phyloP scores from a whole-genome alignment of 2,113 vertebrate species.

The Chunga burmeisteri region DNA sequence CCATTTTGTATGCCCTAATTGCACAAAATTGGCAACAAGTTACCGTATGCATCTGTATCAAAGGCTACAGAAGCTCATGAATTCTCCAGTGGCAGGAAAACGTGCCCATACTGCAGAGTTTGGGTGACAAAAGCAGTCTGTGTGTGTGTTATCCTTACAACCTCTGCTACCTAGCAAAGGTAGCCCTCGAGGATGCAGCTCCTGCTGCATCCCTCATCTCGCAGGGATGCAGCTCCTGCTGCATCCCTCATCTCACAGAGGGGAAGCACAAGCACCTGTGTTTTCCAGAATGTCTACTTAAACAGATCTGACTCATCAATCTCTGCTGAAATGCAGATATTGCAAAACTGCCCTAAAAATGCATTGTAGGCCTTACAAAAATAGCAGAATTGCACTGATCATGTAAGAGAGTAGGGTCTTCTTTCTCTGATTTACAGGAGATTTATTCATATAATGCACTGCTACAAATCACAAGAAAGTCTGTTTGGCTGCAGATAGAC shows the following conservation, averaged over 20 bases:
- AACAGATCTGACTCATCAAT: neutral
- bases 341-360: neutral
- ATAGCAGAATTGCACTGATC: neutral
- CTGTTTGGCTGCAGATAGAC: neutral
- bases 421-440: neutral
- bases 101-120: slow-evolving; percentile 62
- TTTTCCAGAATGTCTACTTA: slow-evolving; percentile 2
- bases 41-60: slow-evolving; percentile 58
- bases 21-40: slow-evolving; percentile 73
- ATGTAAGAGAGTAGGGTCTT: neutral
- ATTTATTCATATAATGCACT: neutral
- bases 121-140: slow-evolving; percentile 48
- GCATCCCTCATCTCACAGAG: neutral
- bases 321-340: neutral
- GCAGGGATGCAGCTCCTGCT: neutral
- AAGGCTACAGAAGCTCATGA: slow-evolving; percentile 47
- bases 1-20: slow-evolving; percentile 75
- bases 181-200: neutral
- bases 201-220: neutral
- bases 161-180: slow-evolving; percentile 18
- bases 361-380: neutral
- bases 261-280: neutral
- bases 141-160: neutral
- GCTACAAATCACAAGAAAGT: neutral
- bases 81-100: slow-evolving; percentile 51